A percentile compares a stretch with the other conserved stretches of the same genome.
These are phyloP conservation scores for Drosophila kambysellisi DNA, from an alignment of 2,888 invertebrate species.

Conservation along the genomic window DNA sequence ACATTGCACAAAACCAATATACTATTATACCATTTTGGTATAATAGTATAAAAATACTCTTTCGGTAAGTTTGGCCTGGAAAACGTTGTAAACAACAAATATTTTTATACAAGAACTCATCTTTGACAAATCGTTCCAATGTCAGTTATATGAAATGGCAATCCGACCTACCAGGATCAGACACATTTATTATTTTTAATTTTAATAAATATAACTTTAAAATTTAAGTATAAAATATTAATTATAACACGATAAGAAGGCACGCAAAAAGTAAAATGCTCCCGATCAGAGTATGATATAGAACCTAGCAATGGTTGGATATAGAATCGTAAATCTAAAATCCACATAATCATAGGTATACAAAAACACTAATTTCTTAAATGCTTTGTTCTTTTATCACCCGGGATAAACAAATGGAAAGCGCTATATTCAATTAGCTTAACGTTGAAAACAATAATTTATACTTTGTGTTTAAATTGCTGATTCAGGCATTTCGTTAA, in stretches of 20 bases:
- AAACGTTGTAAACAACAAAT: neutral
- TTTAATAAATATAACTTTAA: no score
- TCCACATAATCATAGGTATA: neutral
- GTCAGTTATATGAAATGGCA: neutral
- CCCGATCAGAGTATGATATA: neutral
- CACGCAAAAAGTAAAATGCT: neutral
- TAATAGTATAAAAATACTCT: neutral
- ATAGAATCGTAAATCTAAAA: neutral
- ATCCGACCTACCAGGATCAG: neutral
- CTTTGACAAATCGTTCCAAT: neutral
- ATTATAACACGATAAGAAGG: no score
- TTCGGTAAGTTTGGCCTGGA: neutral
- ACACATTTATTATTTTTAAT: no score
- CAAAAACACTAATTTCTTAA: neutral
- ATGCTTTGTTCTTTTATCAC: neutral
- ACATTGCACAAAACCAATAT: no score
- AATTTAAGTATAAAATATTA: neutral
- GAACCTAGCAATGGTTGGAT: neutral
- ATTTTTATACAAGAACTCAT: neutral
- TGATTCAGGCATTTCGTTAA: neutral
- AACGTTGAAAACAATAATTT: fast-evolving
- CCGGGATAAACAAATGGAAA: neutral
- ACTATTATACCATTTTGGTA: no score
- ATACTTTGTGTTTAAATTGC: neutral
- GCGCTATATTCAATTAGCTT: neutral